Conservation (phyloP, 2,797 vertebrate species). For the Meriones psammophilus region DNA sequence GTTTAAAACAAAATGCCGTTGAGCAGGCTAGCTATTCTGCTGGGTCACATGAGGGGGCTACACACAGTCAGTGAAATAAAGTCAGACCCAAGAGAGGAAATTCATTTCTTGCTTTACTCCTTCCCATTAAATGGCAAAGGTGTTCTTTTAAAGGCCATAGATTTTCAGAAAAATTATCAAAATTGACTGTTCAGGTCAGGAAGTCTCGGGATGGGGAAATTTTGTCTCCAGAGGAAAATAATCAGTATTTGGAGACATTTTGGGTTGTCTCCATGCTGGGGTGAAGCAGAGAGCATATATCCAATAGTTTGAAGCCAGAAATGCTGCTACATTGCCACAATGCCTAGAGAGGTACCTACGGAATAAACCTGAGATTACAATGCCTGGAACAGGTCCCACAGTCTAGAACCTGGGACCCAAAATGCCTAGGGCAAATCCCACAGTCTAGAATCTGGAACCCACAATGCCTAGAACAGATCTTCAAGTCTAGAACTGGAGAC, state of each 20-base stretch:
- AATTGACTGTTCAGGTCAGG: background rate
- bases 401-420: too few relatives aligned
- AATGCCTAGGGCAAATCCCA: background rate
- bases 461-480: too few relatives aligned
- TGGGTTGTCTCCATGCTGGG: background rate
- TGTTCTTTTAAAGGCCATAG: slow-evolving; percentile 39
- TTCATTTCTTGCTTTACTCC: background rate
- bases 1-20: slow-evolving; percentile 57
- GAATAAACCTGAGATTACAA: background rate
- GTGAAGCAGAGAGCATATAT: background rate
- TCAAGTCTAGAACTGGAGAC: background rate
- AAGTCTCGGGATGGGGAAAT: background rate
- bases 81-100: background rate
- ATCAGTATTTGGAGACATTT: background rate
- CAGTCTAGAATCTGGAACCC: too few relatives aligned
- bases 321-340: background rate
- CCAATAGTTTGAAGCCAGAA: background rate
- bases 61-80: background rate
- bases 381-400: background rate
- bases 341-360: too few relatives aligned
- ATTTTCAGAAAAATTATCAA: slow-evolving; percentile 63
- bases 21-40: slow-evolving; percentile 15
- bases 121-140: background rate
- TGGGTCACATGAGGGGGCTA: background rate
- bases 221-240: background rate